Evolutionary conservation across 2,888 invertebrate genomes (phyloP), one percentile per base, ranked within the genome.

Genomic region (Scaptodrosophila latifasciaeformis): DNA sequence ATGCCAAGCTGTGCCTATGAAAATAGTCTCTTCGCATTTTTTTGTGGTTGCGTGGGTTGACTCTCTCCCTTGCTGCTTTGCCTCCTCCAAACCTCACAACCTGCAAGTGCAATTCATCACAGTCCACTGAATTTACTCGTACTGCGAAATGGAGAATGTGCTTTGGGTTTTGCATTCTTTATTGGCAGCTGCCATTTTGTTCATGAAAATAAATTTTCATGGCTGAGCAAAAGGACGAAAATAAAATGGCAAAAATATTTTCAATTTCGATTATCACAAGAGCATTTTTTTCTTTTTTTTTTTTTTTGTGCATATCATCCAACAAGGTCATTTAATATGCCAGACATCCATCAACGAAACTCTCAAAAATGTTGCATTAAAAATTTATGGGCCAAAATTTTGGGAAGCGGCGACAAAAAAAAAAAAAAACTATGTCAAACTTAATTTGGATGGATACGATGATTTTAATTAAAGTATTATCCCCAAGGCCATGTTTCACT

Each of bases 61-160:
- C 24, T 19, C 21, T 5, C 10, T 3, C 21, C n/a, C 1, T 27
- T 27, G 27, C 27, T 9, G 9, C 5, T 9, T 27, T 27, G 12
- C 24, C 24, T n/a, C 2, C 21, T 19, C 19, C 24, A 3, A 3
- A 2, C n/a, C 40, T 2, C 19, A 7, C 39, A 10, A 39, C n/a
- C 35, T 35, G 15, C 39, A 18, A 19, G 10, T 40, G 40, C 24
- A 40, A 40, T 40, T 40, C 21, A 40, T 40, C 40, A 40, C 10
- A 10, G 37, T 17, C 9, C 15, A 18, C 6, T 10, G 4, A 10
- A 40, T 7, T n/a, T 40, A 10, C 19, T 21, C 18, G 2, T 17
- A 18, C 7, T 3, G 2, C 1, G 18, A n/a, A n/a, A n/a, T n/a
- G n/a, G n/a, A 9, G 6, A 10, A 17, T 13, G 37, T 5, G 18